Percentiles rank a stretch among this genome's conserved stretches.
Conservation (phyloP, 2,888 invertebrate genomes). For the Sarcophaga caerulescens region DNA sequence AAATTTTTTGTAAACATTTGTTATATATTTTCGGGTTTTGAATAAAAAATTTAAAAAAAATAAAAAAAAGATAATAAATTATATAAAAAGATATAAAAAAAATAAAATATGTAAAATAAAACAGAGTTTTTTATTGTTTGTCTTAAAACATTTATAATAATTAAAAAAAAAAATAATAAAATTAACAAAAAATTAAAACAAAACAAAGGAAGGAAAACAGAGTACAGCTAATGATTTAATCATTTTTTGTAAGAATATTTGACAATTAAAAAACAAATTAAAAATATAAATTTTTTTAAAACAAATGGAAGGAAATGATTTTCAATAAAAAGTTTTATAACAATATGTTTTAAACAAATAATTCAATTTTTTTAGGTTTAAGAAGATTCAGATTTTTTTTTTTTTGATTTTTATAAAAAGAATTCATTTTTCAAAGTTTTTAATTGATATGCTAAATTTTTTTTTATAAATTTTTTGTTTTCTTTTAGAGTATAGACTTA, state of each 20-base stretch:
- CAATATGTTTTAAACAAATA: constrained; percentile 23
- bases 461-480: constrained; percentile 4
- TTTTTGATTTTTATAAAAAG: constrained; percentile 47
- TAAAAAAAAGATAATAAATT: constrained; percentile 52
- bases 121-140: constrained; percentile 5
- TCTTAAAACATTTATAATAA: constrained; percentile 58
- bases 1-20: constrained; percentile 53
- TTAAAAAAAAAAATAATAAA: constrained; percentile 41
- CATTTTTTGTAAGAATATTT: too few relatives aligned
- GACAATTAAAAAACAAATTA: constrained; percentile 14
- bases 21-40: constrained; percentile 59
- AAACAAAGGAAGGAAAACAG: too few relatives aligned
- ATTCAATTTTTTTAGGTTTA: constrained; percentile 55
- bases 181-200: too few relatives aligned
- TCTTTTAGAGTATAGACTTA: background rate
- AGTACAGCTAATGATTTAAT: too few relatives aligned
- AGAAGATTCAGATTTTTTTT: constrained; percentile 47
- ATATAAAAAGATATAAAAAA: constrained; percentile 31
- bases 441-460: constrained; percentile 59
- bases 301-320: constrained; percentile 48
- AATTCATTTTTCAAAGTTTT: constrained; percentile 22
- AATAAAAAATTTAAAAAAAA: constrained; percentile 37
- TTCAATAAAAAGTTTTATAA: constrained; percentile 14
- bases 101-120: too few relatives aligned
- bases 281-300: constrained; percentile 16